Evolutionary conservation across 2,113 vertebrate species (phyloP).

Genomic region (Tringa solitaria): DNA sequence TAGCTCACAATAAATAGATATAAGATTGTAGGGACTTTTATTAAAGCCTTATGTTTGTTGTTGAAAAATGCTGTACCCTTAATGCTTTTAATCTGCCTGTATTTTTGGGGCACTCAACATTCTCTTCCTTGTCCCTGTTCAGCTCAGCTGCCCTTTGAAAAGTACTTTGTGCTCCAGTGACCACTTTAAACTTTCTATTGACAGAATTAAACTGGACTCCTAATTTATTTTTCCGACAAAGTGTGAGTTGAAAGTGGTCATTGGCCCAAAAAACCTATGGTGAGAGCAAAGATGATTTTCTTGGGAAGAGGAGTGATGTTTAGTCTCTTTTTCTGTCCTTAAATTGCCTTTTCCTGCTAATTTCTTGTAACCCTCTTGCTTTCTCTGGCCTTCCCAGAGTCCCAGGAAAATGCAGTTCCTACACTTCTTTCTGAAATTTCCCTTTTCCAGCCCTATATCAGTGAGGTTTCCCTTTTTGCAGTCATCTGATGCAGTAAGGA

Average conservation of each 20-base stretch:
- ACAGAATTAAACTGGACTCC: background rate
- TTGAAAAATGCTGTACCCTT: background rate
- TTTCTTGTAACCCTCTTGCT: background rate
- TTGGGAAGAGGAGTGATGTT: background rate
- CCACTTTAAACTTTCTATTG: slow-evolving; percentile 35
- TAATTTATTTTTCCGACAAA: slow-evolving; percentile 22
- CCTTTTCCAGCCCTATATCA: background rate
- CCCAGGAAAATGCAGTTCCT: background rate
- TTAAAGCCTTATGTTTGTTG: background rate
- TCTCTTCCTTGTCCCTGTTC: background rate
- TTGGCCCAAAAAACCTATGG: slow-evolving; percentile 9
- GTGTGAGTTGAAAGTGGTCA: slow-evolving; percentile 31
- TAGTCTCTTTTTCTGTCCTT: background rate
- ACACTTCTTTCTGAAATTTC: background rate
- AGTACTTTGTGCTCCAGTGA: slow-evolving; percentile 35
- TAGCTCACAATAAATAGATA: background rate
- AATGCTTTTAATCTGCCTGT: background rate
- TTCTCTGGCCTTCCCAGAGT: background rate
- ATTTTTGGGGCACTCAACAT: background rate
- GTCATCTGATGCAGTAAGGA: background rate
- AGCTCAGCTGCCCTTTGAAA: slow-evolving; percentile 8
- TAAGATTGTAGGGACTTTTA: background rate
- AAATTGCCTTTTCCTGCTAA: background rate
- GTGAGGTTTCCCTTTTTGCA: background rate
- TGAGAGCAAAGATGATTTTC: background rate